Percentiles rank a stretch among this genome's conserved stretches.
Conservation (phyloP, 2,888 invertebrate genomes). For the Orthonevra nobilis region DNA sequence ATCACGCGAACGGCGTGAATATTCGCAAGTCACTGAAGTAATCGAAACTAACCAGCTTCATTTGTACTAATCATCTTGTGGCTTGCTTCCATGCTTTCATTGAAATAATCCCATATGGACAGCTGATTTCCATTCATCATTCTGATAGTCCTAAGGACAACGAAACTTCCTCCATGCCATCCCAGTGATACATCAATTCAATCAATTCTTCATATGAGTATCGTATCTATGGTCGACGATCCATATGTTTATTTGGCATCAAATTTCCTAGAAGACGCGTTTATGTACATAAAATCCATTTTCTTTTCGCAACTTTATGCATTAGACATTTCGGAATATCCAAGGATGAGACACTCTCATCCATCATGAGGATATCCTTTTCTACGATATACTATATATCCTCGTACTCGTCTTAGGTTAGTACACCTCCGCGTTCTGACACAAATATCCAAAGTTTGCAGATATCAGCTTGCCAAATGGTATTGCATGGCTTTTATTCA, state of each 20-base stretch:
- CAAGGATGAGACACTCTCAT: not conserved
- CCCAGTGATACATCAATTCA: slow-evolving; percentile 7
- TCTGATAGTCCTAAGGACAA: too few relatives aligned
- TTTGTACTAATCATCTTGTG: too few relatives aligned
- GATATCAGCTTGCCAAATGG: slow-evolving; percentile 4
- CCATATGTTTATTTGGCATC: not conserved
- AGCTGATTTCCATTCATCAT: too few relatives aligned
- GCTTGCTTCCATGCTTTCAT: too few relatives aligned
- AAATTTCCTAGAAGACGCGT: not conserved
- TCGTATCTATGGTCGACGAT: not conserved
- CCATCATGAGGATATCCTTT: slow-evolving; percentile 3
- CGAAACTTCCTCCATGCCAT: too few relatives aligned
- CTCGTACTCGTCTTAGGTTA: too few relatives aligned
- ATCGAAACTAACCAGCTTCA: too few relatives aligned
- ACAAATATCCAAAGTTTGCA: slow-evolving; percentile 1
- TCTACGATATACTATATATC: not conserved
- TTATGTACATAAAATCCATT: not conserved
- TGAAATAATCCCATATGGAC: too few relatives aligned
- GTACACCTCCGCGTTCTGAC: slow-evolving; percentile 1
- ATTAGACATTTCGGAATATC: too few relatives aligned
- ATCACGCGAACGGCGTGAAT: too few relatives aligned
- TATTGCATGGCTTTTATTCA: slow-evolving; percentile 15
- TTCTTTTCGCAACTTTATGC: not conserved
- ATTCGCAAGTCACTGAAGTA: too few relatives aligned
- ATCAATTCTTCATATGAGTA: slow-evolving; percentile 13